Conservation (phyloP, 2,113 vertebrate species). For the Chitala chitala region DNA sequence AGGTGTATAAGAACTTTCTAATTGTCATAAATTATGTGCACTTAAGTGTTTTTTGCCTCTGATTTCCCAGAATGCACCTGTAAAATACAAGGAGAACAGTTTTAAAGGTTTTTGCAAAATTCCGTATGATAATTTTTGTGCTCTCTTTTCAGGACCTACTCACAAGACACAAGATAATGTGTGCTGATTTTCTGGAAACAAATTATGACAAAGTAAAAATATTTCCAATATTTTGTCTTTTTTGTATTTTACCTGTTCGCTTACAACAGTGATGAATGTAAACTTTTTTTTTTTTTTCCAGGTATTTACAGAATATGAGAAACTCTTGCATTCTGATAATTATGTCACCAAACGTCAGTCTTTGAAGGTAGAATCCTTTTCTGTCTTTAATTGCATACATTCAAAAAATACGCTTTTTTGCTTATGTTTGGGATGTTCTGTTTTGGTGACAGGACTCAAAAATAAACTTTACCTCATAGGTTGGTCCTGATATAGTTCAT, state of each 20-base stretch:
- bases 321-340: conserved; percentile 93
- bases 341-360: conserved; percentile 97
- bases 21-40: no score
- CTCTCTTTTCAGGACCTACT: conserved; percentile 76
- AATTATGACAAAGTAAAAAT: conserved; percentile 87
- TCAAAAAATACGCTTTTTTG: no score
- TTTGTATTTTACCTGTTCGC: neutral
- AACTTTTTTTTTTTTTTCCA: conserved; percentile 44
- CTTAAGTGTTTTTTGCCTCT: no score
- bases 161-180: conserved; percentile 90
- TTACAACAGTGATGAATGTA: neutral
- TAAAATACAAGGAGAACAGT: no score
- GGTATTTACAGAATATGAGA: conserved; percentile 96
- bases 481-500: no score
- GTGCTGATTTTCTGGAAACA: conserved; percentile 91
- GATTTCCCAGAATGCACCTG: no score
- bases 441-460: no score
- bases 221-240: conserved; percentile 11
- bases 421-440: no score
- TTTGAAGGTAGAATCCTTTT: conserved; percentile 74
- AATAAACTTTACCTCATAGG: no score
- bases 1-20: no score
- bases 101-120: no score
- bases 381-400: neutral
- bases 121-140: neutral